Conservation (phyloP, 2,113 vertebrate species). For the Ictidomys tridecemlineatus region DNA sequence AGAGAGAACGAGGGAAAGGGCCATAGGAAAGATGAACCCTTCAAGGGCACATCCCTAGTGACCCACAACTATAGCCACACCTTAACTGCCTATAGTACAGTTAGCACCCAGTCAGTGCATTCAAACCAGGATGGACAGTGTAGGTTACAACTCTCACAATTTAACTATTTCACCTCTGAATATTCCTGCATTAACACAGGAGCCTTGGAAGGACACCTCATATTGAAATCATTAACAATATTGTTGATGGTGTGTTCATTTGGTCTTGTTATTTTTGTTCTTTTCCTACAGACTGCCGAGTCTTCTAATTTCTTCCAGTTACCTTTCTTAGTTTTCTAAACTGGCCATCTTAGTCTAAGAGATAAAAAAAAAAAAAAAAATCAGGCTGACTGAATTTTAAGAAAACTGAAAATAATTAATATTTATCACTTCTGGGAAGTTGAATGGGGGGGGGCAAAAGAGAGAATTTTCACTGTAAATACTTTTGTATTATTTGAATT, state of each 20-base stretch:
- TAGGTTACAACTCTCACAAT: too few relatives aligned
- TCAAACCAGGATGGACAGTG: too few relatives aligned
- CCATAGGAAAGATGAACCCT: too few relatives aligned
- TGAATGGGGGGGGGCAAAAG: neutral
- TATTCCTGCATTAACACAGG: too few relatives aligned
- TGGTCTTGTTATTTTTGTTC: neutral
- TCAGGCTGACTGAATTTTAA: slow-evolving; percentile 34
- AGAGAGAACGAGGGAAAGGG: too few relatives aligned
- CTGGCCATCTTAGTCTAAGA: neutral
- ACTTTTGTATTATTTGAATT: slow-evolving; percentile 34
- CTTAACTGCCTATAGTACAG: too few relatives aligned
- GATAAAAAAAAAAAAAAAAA: neutral
- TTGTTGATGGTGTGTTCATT: neutral
- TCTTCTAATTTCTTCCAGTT: neutral
- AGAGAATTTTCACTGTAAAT: slow-evolving; percentile 56
- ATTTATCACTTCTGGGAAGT: slow-evolving; percentile 12
- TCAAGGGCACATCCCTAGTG: too few relatives aligned
- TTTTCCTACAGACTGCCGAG: neutral
- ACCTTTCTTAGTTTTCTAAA: neutral
- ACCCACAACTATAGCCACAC: too few relatives aligned
- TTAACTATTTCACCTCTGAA: too few relatives aligned
- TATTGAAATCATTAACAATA: too few relatives aligned
- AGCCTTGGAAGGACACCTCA: too few relatives aligned
- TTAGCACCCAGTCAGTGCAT: too few relatives aligned
- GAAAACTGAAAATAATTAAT: slow-evolving; percentile 23